These are phyloP conservation scores for Eptatretus burgeri DNA, from an alignment of 2,113 vertebrate species.

Conservation along the genomic window DNA sequence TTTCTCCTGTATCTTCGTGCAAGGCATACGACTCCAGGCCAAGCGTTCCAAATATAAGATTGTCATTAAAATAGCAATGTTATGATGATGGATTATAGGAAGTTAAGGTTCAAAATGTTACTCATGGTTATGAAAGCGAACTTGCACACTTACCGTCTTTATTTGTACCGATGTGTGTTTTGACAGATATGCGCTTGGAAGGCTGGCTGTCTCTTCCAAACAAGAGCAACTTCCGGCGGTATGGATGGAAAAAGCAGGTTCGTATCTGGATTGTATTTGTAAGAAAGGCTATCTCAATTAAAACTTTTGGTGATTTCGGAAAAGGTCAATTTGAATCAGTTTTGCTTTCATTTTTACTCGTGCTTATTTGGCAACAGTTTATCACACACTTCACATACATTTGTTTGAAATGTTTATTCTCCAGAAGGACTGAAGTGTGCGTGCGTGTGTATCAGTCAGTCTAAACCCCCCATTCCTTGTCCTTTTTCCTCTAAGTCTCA, in stretches of 20 bases:
- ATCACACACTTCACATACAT: neutral
- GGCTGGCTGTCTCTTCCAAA: conserved; percentile 67
- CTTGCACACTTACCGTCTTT: no score
- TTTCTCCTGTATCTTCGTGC: no score
- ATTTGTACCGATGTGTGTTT: no score
- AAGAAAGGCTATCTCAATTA: neutral
- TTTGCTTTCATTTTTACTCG: neutral
- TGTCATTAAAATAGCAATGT: no score
- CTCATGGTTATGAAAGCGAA: no score
- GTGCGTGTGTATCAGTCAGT: no score
- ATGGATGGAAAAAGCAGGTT: conserved; percentile 89
- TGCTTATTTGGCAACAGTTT: conserved; percentile 5
- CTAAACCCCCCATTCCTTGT: no score
- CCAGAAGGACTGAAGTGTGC: neutral
- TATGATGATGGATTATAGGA: no score
- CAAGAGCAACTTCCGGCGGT: conserved; percentile 83
- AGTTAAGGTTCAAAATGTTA: no score
- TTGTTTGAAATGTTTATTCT: neutral
- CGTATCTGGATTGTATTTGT: neutral
- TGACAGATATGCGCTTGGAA: conserved; percentile 49
- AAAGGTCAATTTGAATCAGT: neutral
- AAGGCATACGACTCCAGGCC: no score
- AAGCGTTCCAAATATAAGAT: no score
- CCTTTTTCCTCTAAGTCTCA: no score
- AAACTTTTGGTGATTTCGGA: neutral